Evolutionary conservation across 2,888 invertebrate species (phyloP).

Genomic region (Drosophila robusta): DNA sequence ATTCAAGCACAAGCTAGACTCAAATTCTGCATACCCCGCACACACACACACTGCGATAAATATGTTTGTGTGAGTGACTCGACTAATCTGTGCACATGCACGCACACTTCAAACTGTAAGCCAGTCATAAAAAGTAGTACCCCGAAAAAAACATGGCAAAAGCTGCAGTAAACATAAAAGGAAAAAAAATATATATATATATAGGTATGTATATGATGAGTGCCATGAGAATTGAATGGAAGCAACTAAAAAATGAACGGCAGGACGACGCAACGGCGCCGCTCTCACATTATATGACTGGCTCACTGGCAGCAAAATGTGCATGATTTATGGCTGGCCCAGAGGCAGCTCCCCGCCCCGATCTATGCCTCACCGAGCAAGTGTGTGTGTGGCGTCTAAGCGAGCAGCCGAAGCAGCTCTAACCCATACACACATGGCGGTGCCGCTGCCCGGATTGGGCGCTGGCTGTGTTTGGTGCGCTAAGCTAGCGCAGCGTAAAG

Average conservation of each 20-base stretch:
- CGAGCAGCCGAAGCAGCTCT: slow-evolving; percentile 43
- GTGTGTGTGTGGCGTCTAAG: slow-evolving; percentile 14
- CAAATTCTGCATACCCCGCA: neutral
- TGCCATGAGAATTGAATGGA: slow-evolving; percentile 57
- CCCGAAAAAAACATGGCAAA: slow-evolving; percentile 48
- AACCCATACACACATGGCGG: slow-evolving; percentile 25
- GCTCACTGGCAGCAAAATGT: slow-evolving; percentile 78
- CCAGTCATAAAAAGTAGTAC: slow-evolving; percentile 69
- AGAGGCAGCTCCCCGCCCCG: slow-evolving; percentile 45
- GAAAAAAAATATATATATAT: neutral
- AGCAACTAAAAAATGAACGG: slow-evolving; percentile 66
- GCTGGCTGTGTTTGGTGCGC: slow-evolving; percentile 26
- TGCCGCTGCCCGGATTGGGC: slow-evolving; percentile 3
- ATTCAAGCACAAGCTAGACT: neutral
- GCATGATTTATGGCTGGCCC: slow-evolving; percentile 78
- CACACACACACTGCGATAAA: neutral
- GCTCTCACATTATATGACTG: slow-evolving; percentile 72
- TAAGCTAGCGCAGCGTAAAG: slow-evolving; percentile 60
- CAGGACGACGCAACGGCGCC: slow-evolving; percentile 2
- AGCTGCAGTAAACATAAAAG: slow-evolving; percentile 77
- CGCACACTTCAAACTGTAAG: slow-evolving; percentile 65
- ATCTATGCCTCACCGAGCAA: slow-evolving; percentile 6
- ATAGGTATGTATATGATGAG: slow-evolving; percentile 55
- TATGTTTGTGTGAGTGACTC: neutral
- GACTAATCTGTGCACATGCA: slow-evolving; percentile 58